Evolutionary conservation across 2,797 vertebrate species (phyloP).

Genomic region (Petrocephalus schoutedeni): DNA sequence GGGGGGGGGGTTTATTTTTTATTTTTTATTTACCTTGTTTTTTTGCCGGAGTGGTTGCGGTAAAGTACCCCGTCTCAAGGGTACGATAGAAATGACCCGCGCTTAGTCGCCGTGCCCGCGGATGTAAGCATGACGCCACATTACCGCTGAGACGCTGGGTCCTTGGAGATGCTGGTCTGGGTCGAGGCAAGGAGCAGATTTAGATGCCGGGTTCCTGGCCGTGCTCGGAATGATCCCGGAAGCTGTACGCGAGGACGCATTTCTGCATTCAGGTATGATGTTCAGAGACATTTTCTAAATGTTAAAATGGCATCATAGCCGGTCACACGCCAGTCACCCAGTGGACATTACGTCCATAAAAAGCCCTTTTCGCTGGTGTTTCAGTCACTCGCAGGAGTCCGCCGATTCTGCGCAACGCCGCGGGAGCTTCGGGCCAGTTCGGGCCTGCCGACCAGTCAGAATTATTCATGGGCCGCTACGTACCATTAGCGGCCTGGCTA

Average conservation of each 20-base stretch:
- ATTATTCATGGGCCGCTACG: constrained; percentile 17
- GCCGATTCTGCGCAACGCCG: not conserved
- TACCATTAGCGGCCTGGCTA: not conserved
- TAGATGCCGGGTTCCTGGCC: not conserved
- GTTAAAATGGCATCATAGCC: not conserved
- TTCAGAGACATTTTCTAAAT: not conserved
- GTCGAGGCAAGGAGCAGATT: not conserved
- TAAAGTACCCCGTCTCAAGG: not conserved
- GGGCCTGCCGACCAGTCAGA: not conserved
- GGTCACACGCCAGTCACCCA: not conserved
- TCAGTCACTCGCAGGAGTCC: not conserved
- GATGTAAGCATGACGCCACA: not conserved
- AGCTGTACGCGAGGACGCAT: not conserved
- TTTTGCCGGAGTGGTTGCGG: not conserved
- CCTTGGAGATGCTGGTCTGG: not conserved
- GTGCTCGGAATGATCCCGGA: not conserved
- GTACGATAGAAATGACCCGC: not conserved
- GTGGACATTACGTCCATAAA: not conserved
- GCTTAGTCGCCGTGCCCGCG: not conserved
- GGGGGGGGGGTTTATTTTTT: not conserved
- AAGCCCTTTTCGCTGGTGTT: not conserved
- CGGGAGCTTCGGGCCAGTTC: not conserved
- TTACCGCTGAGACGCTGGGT: not conserved
- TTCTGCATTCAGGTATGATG: not conserved
- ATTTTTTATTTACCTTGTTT: not conserved